Evolutionary conservation across 2,113 vertebrate species (phyloP).

Genomic region (Tragelaphus buxtoni): DNA sequence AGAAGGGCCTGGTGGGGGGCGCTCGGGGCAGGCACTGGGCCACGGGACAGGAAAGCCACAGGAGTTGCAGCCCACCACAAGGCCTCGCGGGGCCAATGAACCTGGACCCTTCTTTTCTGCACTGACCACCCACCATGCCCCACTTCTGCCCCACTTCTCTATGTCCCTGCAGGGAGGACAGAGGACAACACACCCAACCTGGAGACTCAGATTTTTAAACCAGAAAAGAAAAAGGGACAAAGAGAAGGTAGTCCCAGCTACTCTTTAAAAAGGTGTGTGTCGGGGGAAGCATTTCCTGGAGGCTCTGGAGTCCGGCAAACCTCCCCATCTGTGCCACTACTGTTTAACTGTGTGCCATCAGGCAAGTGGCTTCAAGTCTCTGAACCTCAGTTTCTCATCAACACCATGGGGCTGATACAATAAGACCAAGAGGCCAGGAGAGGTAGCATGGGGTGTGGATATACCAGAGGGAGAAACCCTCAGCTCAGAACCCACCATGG

Average conservation of each 20-base stretch:
- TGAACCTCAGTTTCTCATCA: neutral
- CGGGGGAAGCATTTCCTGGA: neutral
- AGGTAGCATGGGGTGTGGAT: neutral
- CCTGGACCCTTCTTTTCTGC: neutral
- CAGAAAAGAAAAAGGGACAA: neutral
- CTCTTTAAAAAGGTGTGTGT: neutral
- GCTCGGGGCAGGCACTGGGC: neutral
- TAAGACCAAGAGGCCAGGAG: neutral
- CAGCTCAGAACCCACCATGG: neutral
- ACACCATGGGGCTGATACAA: neutral
- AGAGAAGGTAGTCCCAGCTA: neutral
- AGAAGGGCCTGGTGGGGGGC: rapidly evolving
- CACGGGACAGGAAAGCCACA: neutral
- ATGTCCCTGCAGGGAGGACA: neutral
- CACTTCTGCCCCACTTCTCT: neutral
- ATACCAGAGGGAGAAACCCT: neutral
- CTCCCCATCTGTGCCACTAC: neutral
- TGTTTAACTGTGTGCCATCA: neutral
- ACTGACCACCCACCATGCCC: rapidly evolving
- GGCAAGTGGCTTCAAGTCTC: neutral
- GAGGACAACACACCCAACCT: neutral
- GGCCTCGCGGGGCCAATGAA: rapidly evolving
- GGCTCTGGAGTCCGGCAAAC: too few species aligned
- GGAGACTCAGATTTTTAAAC: neutral
- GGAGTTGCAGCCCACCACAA: neutral